Evolutionary conservation across 2,113 vertebrate genomes (phyloP), one percentile per base, ranked within the genome.

Genomic region (Balaeniceps rex): DNA sequence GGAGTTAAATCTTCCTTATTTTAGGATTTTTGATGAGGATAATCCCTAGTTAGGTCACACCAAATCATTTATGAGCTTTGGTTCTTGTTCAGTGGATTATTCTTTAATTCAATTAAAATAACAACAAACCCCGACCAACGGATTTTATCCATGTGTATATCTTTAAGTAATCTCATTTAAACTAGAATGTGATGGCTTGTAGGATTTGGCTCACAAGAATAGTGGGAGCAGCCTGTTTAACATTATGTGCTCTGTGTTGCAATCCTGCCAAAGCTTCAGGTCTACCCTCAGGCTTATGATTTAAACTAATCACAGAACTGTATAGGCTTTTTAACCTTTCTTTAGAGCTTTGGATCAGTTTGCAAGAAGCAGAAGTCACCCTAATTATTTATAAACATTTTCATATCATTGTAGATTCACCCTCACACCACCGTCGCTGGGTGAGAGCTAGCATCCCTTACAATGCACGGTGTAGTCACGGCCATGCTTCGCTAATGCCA

Each of bases 61-160:
- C 55, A 83, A 88, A 70, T 47, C 1, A 78, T 25, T 78, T 76
- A 68, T 44, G 14, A 80, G 49, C 63, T 94, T 87, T 91, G 24
- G n/a, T 80, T 94, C 84, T 83, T 85, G 33, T 70, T 89, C 63
- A 74, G 71, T 55, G 70, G 63, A 84, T 91, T 95, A 92, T 74
- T 94, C 61, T 54, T 87, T 77, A 96, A 96, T 83, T 90, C 29
- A 74, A 69, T 93, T 93, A 87, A 87, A 94, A 68, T 70, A 78
- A 61, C 49, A 91, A 49, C 25, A 92, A 82, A 36, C 4, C 5
- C 44, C 11, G 19, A 44, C 26, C 7, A 9, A 79, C 51, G 11
- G 72, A 78, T 83, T 86, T 88, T 88, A 79, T 79, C 70, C 14
- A 10, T 57, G 44, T 19, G 31, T 61, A 63, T 31, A 82, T 31